Evolutionary conservation across 2,888 invertebrate species (phyloP), one percentile per base, ranked within the genome.

Genomic region (Malthinus flaveolus): DNA sequence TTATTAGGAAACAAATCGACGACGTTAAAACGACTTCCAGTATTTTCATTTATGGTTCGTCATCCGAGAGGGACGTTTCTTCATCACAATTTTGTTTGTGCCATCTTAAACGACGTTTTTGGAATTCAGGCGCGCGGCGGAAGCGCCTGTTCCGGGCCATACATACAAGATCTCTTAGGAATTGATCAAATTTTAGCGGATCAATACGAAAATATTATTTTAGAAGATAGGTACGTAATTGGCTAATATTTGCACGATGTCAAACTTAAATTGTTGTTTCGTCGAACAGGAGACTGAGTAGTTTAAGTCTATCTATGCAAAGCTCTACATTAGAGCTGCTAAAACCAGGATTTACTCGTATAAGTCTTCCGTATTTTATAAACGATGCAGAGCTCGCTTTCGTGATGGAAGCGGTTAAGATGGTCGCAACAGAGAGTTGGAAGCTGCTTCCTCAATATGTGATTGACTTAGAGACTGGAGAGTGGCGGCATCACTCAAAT

Each of bases 341-440:
- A 39, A 82, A 93, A 50, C 95, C 95, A 3, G 95, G 95, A 1
- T 95, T 95, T 78, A 89, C 89, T 23, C 82, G 94, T 62, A 83
- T 96, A 15, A 92, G 92, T 49, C 82, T 96, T 52, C 92, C 95
- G 0, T 95, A 87, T 78, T 93, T 93, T 76, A 88, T 91, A 83
- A 84, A 87, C 12, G 91, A 93, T 65, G 80, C 85, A 45, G 91
- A 93, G 74, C 80, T 93, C 12, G 89, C 89, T 0, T 95, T 91
- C 75, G 86, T 94, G 1, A 80, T 94, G 65, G 90, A 92, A 77
- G 92, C 93, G 0, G 79, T 95, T 11, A 88, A 89, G 75, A 89
- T 93, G 87, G 91, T 94, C 0, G 93, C 94, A 0, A 88, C 91
- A 3, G 89, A 93, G 80, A 95, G 89, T 0, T 94, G 94, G 91